Percentiles rank a stretch among this genome's conserved stretches.
Evolutionary conservation across 2,888 invertebrate genomes (phyloP).

Genomic region (Antheraea yamamai): DNA sequence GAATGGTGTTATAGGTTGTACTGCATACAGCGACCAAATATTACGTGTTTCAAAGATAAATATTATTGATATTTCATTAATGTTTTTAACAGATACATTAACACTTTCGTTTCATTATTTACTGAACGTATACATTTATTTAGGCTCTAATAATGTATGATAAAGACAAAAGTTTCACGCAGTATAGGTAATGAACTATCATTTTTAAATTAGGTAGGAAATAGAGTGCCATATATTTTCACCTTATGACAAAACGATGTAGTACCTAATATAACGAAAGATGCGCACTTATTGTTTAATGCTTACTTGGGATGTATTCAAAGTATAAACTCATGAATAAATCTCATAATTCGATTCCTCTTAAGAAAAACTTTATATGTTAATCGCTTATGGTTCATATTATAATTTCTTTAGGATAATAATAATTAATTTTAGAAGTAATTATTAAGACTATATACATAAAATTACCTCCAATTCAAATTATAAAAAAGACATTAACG

Average conservation of each 20-base stretch:
- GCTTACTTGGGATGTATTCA: not conserved
- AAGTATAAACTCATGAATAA: not conserved
- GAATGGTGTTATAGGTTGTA: constrained; percentile 20
- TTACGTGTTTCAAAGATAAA: constrained; percentile 27
- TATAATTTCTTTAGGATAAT: not conserved
- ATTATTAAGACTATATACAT: not conserved
- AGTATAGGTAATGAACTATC: not conserved
- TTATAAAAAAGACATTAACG: not conserved
- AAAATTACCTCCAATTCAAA: not conserved
- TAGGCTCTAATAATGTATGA: not conserved
- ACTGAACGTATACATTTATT: not conserved
- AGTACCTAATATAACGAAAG: not conserved
- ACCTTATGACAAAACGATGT: constrained; percentile 17
- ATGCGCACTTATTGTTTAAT: not conserved
- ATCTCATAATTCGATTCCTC: not conserved
- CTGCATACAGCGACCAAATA: constrained; percentile 73
- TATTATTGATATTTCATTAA: not conserved
- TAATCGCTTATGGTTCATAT: not conserved
- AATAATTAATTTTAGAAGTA: not conserved
- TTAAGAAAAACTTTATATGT: not conserved
- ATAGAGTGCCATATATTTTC: constrained; percentile 42
- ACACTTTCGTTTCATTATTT: not conserved
- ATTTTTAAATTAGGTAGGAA: constrained; percentile 24
- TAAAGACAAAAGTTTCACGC: no score
- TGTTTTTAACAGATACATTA: not conserved